Evolutionary conservation across 2,113 vertebrate species (phyloP).

Genomic region (Columba livia): DNA sequence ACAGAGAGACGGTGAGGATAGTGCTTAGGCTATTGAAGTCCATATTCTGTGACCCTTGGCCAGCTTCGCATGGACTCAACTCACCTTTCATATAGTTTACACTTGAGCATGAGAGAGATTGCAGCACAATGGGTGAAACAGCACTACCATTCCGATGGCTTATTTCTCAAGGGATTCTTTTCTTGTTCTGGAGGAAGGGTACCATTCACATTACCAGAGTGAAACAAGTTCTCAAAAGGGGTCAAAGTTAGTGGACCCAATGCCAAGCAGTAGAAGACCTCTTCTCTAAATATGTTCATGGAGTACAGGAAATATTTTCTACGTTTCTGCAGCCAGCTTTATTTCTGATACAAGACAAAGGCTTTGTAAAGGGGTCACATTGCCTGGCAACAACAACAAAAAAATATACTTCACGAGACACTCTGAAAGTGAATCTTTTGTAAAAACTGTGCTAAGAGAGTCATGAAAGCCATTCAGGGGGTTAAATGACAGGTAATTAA

Average conservation of each 20-base stretch:
- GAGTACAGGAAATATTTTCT: background rate
- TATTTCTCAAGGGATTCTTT: background rate
- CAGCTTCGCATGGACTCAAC: background rate
- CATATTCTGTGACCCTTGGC: background rate
- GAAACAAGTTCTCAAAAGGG: background rate
- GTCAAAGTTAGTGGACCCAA: background rate
- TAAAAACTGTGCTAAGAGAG: background rate
- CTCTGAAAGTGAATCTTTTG: constrained; percentile 15
- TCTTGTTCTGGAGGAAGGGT: background rate
- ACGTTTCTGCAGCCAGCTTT: background rate
- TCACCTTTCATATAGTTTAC: background rate
- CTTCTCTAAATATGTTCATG: background rate
- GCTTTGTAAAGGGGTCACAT: background rate
- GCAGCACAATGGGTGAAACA: background rate
- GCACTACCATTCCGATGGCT: background rate
- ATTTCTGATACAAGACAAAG: background rate
- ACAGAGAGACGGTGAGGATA: background rate
- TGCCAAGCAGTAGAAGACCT: background rate
- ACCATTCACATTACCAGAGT: background rate
- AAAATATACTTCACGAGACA: background rate
- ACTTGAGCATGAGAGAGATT: background rate
- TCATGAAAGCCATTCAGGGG: background rate
- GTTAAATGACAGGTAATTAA: constrained; percentile 61
- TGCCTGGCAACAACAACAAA: constrained; percentile 15
- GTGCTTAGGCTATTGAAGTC: background rate